phyloP scores from a whole-genome alignment of 1,140 invertebrate genomes.

The Trichogramma pretiosum region DNA sequence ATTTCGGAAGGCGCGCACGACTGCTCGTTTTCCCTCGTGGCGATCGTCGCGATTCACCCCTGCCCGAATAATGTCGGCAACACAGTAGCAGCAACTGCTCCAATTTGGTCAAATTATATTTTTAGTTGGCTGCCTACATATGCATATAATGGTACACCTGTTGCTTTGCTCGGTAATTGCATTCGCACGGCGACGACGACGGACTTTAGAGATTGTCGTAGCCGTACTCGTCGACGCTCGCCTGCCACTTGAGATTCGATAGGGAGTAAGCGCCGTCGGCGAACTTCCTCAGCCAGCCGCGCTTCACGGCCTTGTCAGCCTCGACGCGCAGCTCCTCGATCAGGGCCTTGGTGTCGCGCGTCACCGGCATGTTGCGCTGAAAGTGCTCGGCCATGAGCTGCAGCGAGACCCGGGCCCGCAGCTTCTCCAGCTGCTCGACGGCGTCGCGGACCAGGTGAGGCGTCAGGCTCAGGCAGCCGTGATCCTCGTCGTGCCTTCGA shows the following conservation, averaged over 20 bases:
- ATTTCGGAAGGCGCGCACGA: too few species aligned
- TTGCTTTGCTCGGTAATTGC: neutral
- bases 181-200: neutral
- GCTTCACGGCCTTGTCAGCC: slow-evolving; percentile 1
- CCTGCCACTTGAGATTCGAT: neutral
- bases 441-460: slow-evolving; percentile 1
- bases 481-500: neutral
- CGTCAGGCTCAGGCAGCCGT: neutral
- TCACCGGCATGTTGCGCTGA: neutral
- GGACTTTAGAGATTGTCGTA: neutral
- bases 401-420: slow-evolving; percentile 1
- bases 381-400: slow-evolving; percentile 1
- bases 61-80: too few species aligned
- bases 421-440: slow-evolving; percentile 7
- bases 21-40: too few species aligned
- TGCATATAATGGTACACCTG: too few species aligned
- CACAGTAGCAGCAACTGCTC: too few species aligned
- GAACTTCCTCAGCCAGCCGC: neutral
- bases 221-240: slow-evolving; percentile 4
- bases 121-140: too few species aligned
- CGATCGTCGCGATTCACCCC: too few species aligned
- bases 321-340: neutral
- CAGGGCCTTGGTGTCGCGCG: neutral
- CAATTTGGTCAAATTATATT: too few species aligned
- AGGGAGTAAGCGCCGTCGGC: neutral